These are phyloP conservation scores for Acleris emargana DNA, from an alignment of 2,888 invertebrate genomes.

Conservation along the genomic window DNA sequence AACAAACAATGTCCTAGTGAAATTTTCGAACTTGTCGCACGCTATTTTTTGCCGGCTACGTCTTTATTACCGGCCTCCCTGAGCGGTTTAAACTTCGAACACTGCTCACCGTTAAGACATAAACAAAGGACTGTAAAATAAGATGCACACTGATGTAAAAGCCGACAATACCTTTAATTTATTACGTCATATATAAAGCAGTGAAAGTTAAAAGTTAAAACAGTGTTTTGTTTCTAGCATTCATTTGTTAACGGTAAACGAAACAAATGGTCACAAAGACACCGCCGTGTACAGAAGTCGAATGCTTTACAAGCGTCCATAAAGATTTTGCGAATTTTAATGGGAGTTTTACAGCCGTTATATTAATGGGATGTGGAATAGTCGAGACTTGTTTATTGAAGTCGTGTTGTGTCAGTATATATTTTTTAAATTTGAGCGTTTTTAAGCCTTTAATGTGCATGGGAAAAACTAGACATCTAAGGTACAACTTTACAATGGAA, in stretches of 20 bases:
- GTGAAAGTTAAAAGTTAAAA: constrained; percentile 68
- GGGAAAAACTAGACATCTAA: too few relatives aligned
- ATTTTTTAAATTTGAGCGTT: too few relatives aligned
- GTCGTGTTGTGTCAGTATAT: too few relatives aligned
- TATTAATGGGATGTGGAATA: constrained; percentile 35
- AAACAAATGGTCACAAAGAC: constrained; percentile 61
- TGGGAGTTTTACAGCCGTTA: constrained; percentile 43
- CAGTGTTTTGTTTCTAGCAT: constrained; percentile 58
- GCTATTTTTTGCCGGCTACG: constrained; percentile 61
- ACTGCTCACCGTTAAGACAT: constrained; percentile 74
- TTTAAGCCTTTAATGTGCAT: too few relatives aligned
- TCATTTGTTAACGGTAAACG: constrained; percentile 70
- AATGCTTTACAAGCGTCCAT: constrained; percentile 60
- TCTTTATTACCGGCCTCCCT: constrained; percentile 63
- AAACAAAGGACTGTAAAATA: constrained; percentile 64
- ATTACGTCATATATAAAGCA: constrained; percentile 77
- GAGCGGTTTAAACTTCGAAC: constrained; percentile 45
- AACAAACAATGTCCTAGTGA: constrained; percentile 61
- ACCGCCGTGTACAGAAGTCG: constrained; percentile 63
- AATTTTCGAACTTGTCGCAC: constrained; percentile 63
- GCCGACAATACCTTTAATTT: constrained; percentile 64
- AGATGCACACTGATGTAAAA: constrained; percentile 43
- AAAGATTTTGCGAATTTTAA: constrained; percentile 71
- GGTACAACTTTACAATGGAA: too few relatives aligned
- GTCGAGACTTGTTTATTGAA: constrained; percentile 35